phyloP scores from a whole-genome alignment of 1,140 invertebrate species.

The Akabosia matsudoensis region DNA sequence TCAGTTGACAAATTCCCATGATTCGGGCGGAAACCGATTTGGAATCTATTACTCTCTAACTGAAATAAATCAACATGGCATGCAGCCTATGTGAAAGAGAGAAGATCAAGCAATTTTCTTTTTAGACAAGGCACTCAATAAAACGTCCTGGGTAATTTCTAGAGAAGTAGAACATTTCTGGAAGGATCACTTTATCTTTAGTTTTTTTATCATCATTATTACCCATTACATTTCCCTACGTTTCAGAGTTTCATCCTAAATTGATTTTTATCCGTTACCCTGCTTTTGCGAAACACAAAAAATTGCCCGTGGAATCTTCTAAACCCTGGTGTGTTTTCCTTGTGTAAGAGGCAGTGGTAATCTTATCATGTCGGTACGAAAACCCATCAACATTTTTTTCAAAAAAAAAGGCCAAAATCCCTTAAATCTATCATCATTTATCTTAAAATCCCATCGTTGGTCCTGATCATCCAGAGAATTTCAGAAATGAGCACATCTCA shows the following conservation, averaged over 20 bases:
- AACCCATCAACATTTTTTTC: background rate
- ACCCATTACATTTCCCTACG: no score
- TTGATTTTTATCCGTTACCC: no score
- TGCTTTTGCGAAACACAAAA: no score
- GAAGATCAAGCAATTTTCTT: conserved; percentile 1
- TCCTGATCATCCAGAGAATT: background rate
- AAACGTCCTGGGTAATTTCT: background rate
- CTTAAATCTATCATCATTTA: conserved; percentile 15
- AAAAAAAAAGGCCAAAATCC: background rate
- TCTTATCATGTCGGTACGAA: background rate
- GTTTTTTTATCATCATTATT: no score
- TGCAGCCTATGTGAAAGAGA: background rate
- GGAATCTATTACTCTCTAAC: background rate
- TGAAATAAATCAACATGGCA: conserved; percentile 16
- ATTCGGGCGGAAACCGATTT: background rate
- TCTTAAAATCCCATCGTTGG: background rate
- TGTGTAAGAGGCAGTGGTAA: background rate
- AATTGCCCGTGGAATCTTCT: background rate
- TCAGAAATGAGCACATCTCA: background rate
- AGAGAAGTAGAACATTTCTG: no score
- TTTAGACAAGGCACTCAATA: background rate
- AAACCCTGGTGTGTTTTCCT: background rate
- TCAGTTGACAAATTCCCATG: conserved; percentile 12
- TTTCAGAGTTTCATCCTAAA: no score
- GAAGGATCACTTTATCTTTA: no score